Conservation (phyloP, 2,113 vertebrate genomes). For the Tachysurus vachellii region DNA sequence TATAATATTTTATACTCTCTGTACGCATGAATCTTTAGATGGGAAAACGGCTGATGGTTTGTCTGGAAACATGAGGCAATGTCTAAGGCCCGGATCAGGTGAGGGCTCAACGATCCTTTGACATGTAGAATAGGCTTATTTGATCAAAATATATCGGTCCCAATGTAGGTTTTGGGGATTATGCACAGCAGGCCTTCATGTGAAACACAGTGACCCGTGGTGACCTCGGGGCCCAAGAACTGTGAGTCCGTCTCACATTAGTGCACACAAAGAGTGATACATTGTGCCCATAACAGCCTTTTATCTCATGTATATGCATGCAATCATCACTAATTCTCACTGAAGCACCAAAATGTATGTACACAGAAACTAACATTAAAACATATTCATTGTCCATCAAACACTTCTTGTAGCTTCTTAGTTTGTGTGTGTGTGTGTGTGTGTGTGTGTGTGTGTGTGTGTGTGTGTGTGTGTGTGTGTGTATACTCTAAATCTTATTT, state of each 20-base stretch:
- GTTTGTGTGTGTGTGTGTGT: no score
- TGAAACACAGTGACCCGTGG: constrained; percentile 42
- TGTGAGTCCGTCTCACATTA: constrained; percentile 67
- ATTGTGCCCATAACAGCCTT: constrained; percentile 2
- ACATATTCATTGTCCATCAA: no score
- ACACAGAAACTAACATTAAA: neutral
- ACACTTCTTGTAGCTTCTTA: neutral
- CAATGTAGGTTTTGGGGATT: no score
- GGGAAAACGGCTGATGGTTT: neutral
- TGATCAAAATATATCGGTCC: no score
- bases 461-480: no score
- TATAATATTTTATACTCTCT: neutral
- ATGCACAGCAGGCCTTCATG: neutral
- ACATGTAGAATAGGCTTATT: no score
- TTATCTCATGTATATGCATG: neutral
- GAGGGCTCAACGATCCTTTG: neutral
- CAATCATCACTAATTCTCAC: neutral
- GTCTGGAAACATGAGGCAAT: neutral
- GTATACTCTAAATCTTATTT: no score
- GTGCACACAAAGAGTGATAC: constrained; percentile 64
- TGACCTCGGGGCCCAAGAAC: constrained; percentile 65
- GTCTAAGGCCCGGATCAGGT: neutral
- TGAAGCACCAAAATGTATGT: neutral
- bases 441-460: no score
- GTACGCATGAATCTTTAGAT: neutral